These are phyloP conservation scores for Plutomurus gul DNA, from an alignment of 1,140 invertebrate species.

Conservation along the genomic window DNA sequence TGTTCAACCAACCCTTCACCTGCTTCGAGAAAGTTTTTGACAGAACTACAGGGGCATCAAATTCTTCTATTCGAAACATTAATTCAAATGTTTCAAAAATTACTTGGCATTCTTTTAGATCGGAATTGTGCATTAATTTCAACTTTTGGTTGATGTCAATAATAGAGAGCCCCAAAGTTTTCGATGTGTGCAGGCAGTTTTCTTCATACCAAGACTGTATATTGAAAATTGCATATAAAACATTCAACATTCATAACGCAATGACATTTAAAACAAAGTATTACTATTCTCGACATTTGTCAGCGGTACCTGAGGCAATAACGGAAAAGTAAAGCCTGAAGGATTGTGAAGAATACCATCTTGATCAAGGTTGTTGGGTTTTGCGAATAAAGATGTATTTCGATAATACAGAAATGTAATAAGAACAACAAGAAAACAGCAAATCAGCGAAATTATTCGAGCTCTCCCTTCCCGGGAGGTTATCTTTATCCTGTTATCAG, in stretches of 20 bases:
- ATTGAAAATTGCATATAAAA: neutral
- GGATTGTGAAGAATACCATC: too few species aligned
- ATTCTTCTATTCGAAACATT: slow-evolving; percentile 36
- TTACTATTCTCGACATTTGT: too few species aligned
- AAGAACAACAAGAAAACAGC: too few species aligned
- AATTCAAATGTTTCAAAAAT: slow-evolving; percentile 28
- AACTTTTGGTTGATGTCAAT: slow-evolving; percentile 25
- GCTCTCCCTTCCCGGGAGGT: too few species aligned
- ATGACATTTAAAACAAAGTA: too few species aligned
- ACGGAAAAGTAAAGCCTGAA: too few species aligned
- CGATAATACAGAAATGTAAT: too few species aligned
- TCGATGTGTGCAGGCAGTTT: neutral
- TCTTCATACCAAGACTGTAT: slow-evolving; percentile 23
- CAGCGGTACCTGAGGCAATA: too few species aligned
- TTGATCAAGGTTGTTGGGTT: too few species aligned
- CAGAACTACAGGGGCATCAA: slow-evolving; percentile 16
- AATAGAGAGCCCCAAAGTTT: neutral
- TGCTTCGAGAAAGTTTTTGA: slow-evolving; percentile 40
- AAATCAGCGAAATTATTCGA: too few species aligned
- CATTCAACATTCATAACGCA: neutral
- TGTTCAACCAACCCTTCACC: slow-evolving; percentile 46
- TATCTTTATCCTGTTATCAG: too few species aligned
- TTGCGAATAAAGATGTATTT: too few species aligned
- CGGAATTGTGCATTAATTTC: neutral
- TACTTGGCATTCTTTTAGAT: neutral